Base-by-base conservation (phyloP, 2,113 vertebrate species). In the Gallinago media region DNA sequence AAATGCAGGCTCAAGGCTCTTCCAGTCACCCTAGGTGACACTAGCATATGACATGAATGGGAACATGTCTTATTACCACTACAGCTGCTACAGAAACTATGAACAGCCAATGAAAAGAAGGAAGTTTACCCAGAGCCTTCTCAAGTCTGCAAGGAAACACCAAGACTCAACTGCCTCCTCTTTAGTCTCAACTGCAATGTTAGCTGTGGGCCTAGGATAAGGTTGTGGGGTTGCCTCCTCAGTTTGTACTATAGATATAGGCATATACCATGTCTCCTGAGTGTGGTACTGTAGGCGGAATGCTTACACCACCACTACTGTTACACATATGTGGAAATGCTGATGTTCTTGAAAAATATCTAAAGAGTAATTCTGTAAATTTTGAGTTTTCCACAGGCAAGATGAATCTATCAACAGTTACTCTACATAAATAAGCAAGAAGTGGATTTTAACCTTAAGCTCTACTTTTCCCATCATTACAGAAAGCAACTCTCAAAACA, bases 191-290 rank as follows among this genome's bases (percentile, higher is more conserved):
- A 27, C 4, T 65, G 18, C 13, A 9, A 3, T 7, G 5, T 34
- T 20, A 79, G 9, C n/a, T 31, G 15, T 1, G 9, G 20, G 49
- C 8, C 17, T 12, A 16, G 27, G 13, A 19, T 1, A 58, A 4
- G 9, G 31, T 1, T 70, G 17, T 36, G 61, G 7, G 8, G 31
- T 1, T 77, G 29, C 32, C 71, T 72, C 26, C 23, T 23, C 25
- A 12, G 27, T 76, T 49, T 12, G 9, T 1, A 1, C 17, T 36
- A 54, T 0, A 72, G 22, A 61, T 7, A 20, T 0, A 44, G 1
- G 6, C 6, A 63, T 3, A 46, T 2, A 32, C 1, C 11, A 3
- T 1, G 10, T 38, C 76, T 65, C 34, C 58, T 2, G 6, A 8
- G 14, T 1, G 13, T 26, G 22, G 32, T 44, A 75, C 25, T 50